Percentiles rank a stretch among this genome's conserved stretches.
Evolutionary conservation across 2,888 invertebrate genomes (phyloP).

Genomic region (Stegophylla sp.): DNA sequence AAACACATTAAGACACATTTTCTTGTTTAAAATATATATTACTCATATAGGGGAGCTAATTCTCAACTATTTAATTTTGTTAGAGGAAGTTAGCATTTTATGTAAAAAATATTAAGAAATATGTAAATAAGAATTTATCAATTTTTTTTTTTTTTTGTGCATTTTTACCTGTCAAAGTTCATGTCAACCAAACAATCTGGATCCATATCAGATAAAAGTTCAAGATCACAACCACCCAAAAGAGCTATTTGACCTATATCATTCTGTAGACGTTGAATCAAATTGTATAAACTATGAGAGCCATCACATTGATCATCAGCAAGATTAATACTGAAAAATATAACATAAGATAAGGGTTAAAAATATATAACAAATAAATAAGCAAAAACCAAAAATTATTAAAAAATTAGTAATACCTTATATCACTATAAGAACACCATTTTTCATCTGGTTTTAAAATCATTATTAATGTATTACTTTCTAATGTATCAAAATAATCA

Average conservation of each 20-base stretch:
- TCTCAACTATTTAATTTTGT: too few relatives aligned
- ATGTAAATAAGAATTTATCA: not conserved
- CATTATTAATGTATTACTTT: slow-evolving; percentile 86
- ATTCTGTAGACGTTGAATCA: slow-evolving; percentile 59
- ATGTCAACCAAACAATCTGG: slow-evolving; percentile 86
- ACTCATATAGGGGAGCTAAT: too few relatives aligned
- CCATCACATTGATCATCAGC: slow-evolving; percentile 44
- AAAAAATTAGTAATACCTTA: slow-evolving; percentile 27
- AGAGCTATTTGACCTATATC: slow-evolving; percentile 74
- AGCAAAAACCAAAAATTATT: not conserved
- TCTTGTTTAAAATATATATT: not conserved
- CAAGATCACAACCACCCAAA: slow-evolving; percentile 82
- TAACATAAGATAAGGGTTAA: too few relatives aligned
- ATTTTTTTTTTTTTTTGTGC: too few relatives aligned
- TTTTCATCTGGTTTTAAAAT: slow-evolving; percentile 67
- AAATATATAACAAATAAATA: not conserved
- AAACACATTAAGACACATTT: too few relatives aligned
- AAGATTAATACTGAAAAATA: not conserved
- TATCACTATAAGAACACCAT: slow-evolving; percentile 61
- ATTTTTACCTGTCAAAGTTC: slow-evolving; percentile 73
- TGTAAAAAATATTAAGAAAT: not conserved
- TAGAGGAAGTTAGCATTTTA: too few relatives aligned
- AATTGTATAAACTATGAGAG: slow-evolving; percentile 28
- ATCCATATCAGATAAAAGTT: slow-evolving; percentile 87
- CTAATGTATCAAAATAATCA: slow-evolving; percentile 90